phyloP scores from a whole-genome alignment of 2,797 vertebrate species.

The Okamejei kenojei region DNA sequence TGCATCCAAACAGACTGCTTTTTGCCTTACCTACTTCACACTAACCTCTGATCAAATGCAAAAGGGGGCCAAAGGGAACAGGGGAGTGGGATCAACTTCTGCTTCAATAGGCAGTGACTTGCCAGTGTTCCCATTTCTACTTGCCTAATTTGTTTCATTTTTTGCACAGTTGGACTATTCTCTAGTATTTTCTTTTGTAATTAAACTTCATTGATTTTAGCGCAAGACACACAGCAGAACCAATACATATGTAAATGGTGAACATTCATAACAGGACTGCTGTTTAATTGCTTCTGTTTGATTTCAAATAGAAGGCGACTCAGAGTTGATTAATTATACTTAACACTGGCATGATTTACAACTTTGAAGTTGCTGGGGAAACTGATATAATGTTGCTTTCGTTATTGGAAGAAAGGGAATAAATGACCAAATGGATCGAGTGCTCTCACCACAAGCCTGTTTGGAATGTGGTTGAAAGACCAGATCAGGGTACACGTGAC shows the following conservation, averaged over 20 bases:
- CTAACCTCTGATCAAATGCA: background rate
- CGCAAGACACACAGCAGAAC: background rate
- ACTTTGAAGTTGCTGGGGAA: background rate
- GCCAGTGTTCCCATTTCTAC: background rate
- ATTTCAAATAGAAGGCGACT: slow-evolving; percentile 17
- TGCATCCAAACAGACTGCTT: background rate
- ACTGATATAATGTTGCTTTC: background rate
- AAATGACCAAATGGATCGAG: background rate
- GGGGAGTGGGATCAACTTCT: background rate
- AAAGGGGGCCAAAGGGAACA: background rate
- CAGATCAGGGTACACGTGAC: no score
- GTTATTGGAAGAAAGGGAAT: background rate
- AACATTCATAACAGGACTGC: background rate
- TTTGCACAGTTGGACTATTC: slow-evolving; percentile 3
- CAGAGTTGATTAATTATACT: slow-evolving; percentile 1
- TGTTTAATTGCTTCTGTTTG: slow-evolving; percentile 14
- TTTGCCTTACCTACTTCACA: background rate
- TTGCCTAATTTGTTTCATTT: slow-evolving; percentile 20
- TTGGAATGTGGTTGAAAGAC: background rate
- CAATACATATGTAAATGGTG: slow-evolving; percentile 5
- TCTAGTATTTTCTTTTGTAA: slow-evolving; percentile 25
- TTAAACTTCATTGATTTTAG: slow-evolving; percentile 32
- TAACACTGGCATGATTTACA: slow-evolving; percentile 19
- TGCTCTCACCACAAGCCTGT: background rate
- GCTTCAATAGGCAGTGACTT: no score